Conservation (phyloP, 1,140 invertebrate species). For the Anastatus disparis region DNA sequence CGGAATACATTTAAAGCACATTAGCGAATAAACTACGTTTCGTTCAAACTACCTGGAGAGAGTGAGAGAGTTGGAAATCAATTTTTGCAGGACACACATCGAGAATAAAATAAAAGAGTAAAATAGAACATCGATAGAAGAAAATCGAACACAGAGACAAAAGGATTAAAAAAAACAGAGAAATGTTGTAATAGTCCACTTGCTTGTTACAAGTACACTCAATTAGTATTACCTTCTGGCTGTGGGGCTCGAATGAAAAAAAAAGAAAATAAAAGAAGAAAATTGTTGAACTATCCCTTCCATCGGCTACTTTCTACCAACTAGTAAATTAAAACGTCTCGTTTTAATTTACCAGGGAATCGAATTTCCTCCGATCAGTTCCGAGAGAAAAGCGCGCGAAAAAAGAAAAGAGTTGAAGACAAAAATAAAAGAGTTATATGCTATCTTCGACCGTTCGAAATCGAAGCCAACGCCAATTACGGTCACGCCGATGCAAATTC, state of each 20-base stretch:
- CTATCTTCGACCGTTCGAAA: slow-evolving; percentile 2
- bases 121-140: background rate
- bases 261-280: background rate
- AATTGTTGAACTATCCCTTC: background rate
- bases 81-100: background rate
- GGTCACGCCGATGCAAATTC: slow-evolving; percentile 28
- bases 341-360: slow-evolving; percentile 31
- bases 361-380: slow-evolving; percentile 20
- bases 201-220: slow-evolving; percentile 8
- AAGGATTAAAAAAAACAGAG: too few relatives aligned
- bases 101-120: background rate
- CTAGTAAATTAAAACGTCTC: slow-evolving; percentile 34
- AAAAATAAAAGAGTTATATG: background rate
- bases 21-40: background rate
- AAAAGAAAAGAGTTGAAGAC: background rate
- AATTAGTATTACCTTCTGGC: slow-evolving; percentile 12
- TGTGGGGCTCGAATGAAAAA: background rate
- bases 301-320: background rate
- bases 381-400: background rate
- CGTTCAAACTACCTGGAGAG: background rate
- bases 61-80: slow-evolving; percentile 7
- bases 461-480: slow-evolving; percentile 11
- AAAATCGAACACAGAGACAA: background rate
- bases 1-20: slow-evolving; percentile 15
- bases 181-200: background rate